Base-by-base conservation (phyloP, 2,113 vertebrate genomes). In the Rhinichthys klamathensis region DNA sequence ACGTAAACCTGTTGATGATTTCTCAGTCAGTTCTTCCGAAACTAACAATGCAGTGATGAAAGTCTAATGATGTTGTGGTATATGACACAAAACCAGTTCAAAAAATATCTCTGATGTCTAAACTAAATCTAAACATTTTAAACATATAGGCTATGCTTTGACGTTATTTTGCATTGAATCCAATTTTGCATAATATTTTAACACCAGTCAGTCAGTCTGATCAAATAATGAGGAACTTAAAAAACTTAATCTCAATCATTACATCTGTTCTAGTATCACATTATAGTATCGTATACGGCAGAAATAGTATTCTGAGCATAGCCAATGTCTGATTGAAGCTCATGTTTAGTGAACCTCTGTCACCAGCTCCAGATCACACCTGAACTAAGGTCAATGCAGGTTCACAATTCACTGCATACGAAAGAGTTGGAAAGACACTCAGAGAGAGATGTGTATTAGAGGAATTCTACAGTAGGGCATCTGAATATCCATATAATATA, bases 341-440 rank as follows among this genome's bases (percentile, higher is more conserved):
- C 12, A 16, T 73, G 51, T 73, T 83, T 83, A 83, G 21, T 25
- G 23, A 74, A 82, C 12, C 49, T 49, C 38, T 72, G 46, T 32
- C 51, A 73, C 51, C n/a, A 18, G 1, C 15, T 61, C 38, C 9
- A 79, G 30, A 73, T 70, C 65, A 72, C 80, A 72, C 15, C 44
- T 35, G 35, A 65, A 63, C 18, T 65, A 25, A 46, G 38, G 60
- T 80, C 60, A 67, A 21, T 23, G 6, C 8, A 41, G 38, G 38
- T 80, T 80, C 79, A 80, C 16, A 23, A 27, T 25, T 61, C 23
- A 38, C 56, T 38, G 30, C 12, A 79, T 7, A n/a, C 15, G 16
- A 63, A 63, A 63, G 23, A 44, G 58, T 10, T 25, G 11, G 44
- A 41, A 44, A 46, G 8, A 63, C 15, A 46, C 35, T 54, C 13